A percentile compares a stretch with the other conserved stretches of the same genome.
phyloP scores from a whole-genome alignment of 2,113 vertebrate genomes.

The Aleadryas rufinucha region DNA sequence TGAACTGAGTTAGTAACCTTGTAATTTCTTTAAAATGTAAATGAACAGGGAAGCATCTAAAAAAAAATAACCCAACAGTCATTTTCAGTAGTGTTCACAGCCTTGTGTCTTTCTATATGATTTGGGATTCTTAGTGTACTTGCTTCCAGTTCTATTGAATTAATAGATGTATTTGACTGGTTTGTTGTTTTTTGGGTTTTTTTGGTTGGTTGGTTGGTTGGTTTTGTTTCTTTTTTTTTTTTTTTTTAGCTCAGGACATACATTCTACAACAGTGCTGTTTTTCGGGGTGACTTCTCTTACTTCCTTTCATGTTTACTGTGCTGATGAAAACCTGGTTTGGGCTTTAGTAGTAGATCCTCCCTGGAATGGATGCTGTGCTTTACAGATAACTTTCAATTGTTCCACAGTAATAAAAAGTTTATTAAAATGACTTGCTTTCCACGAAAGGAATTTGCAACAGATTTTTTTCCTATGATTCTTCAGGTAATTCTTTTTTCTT shows the following conservation, averaged over 20 bases:
- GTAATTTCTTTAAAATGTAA: background rate
- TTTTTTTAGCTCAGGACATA: background rate
- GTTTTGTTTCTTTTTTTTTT: background rate
- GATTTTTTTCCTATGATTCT: background rate
- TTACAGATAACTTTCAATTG: background rate
- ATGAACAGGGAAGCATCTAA: background rate
- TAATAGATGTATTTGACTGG: background rate
- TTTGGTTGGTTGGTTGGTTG: too few species aligned
- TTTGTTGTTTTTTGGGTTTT: too few species aligned
- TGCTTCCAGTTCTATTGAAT: background rate
- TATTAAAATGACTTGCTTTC: background rate
- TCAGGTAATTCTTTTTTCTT: background rate
- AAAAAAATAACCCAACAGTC: accelerated
- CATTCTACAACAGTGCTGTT: background rate
- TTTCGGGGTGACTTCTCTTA: background rate
- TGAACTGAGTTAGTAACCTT: background rate
- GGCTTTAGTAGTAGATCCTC: background rate
- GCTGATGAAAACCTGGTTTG: background rate
- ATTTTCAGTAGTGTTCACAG: background rate
- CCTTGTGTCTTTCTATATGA: background rate
- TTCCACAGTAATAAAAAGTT: background rate
- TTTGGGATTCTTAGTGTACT: background rate
- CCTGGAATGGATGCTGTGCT: background rate
- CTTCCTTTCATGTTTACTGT: background rate
- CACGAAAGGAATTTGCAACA: background rate